A percentile compares a stretch with the other conserved stretches of the same genome.
Conservation (phyloP, 2,888 invertebrate genomes). For the Oscheius sp. region DNA sequence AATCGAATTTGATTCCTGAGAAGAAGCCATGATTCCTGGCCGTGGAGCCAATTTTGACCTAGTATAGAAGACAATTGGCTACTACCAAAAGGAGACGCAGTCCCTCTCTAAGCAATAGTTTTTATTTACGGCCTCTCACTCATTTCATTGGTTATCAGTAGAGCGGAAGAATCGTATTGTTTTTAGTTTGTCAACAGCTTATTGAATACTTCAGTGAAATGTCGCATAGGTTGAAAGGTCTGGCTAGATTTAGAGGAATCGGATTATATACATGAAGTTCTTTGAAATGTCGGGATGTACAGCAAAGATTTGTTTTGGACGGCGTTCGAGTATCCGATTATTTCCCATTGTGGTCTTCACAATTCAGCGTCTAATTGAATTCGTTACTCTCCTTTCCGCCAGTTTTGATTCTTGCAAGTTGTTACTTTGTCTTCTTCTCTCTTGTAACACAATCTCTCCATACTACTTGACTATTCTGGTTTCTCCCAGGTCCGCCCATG, state of each 20-base stretch:
- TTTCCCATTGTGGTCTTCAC: neutral
- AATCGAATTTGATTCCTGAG: constrained; percentile 27
- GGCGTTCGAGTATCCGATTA: constrained; percentile 4
- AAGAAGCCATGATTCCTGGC: constrained; percentile 25
- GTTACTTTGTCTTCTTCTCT: neutral
- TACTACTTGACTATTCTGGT: neutral
- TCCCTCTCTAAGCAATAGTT: neutral
- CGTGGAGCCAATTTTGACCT: constrained; percentile 13
- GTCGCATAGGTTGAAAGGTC: too few species aligned
- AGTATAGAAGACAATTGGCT: neutral
- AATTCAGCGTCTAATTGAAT: constrained; percentile 1
- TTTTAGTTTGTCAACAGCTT: too few species aligned
- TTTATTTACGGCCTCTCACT: neutral
- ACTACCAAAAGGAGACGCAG: neutral
- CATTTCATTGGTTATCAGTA: neutral
- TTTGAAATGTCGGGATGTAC: neutral
- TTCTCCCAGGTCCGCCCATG: constrained; percentile 28
- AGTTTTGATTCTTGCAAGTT: neutral
- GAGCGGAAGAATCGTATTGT: too few species aligned
- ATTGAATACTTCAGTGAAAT: too few species aligned
- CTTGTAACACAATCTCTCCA: constrained; percentile 2
- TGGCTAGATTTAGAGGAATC: too few species aligned
- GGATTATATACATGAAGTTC: neutral
- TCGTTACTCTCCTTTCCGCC: neutral
- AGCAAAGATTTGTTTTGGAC: neutral